These are phyloP conservation scores for Typhlomys cinereus DNA, from an alignment of 2,113 vertebrate species.

Conservation along the genomic window DNA sequence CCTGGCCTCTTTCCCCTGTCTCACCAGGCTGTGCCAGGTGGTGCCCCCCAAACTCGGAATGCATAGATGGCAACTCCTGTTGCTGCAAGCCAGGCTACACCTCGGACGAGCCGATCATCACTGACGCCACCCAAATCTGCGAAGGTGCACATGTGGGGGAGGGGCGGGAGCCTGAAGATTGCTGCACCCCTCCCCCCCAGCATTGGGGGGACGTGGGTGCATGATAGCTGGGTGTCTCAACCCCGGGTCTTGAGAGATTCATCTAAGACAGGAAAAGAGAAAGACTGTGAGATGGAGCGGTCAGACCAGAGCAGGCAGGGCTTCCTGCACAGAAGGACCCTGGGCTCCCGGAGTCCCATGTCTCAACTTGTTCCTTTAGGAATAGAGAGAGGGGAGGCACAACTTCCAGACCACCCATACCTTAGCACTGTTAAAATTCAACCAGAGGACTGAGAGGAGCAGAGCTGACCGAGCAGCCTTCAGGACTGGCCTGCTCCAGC, in stretches of 20 bases:
- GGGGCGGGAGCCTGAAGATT: too few relatives aligned
- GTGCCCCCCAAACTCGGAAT: fast-evolving
- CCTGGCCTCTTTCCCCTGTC: not conserved
- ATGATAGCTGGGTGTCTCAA: too few relatives aligned
- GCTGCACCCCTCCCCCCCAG: too few relatives aligned
- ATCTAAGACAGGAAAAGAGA: not conserved
- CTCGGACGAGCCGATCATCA: not conserved
- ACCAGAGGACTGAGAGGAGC: too few relatives aligned
- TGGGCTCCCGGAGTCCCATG: not conserved
- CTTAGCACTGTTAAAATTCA: not conserved
- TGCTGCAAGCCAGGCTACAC: not conserved
- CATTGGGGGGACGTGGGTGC: not conserved
- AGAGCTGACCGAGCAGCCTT: not conserved
- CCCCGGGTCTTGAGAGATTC: not conserved
- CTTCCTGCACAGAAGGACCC: not conserved
- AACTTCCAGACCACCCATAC: not conserved
- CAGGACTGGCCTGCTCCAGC: constrained; percentile 6
- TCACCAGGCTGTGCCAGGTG: fast-evolving
- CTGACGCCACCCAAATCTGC: fast-evolving
- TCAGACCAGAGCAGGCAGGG: not conserved
- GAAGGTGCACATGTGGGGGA: constrained; percentile 47
- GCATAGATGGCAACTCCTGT: not conserved
- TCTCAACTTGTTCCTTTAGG: not conserved
- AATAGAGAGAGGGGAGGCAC: not conserved
- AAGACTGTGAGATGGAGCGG: not conserved